phyloP scores from a whole-genome alignment of 2,888 invertebrate species.

The Scaptomyza cyrtandrae region DNA sequence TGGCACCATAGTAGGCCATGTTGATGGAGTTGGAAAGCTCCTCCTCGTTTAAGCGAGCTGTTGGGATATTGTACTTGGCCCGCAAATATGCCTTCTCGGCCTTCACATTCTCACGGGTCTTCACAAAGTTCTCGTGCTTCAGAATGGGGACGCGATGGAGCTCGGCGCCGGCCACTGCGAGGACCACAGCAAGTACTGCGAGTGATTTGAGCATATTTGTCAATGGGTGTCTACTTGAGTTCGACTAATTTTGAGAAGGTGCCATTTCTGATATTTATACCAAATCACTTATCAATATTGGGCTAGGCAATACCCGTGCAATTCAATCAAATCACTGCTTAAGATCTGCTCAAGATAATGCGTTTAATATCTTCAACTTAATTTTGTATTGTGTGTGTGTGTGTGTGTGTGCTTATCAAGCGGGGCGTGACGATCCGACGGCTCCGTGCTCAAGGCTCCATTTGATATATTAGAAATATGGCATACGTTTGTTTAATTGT shows the following conservation, averaged over 20 bases:
- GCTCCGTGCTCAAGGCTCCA: background rate
- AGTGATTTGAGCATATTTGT: constrained; percentile 52
- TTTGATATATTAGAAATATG: background rate
- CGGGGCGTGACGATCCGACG: constrained; percentile 3
- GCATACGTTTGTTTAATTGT: background rate
- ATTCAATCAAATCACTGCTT: constrained; percentile 33
- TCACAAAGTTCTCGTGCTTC: constrained; percentile 56
- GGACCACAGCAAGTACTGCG: constrained; percentile 48
- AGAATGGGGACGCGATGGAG: constrained; percentile 53
- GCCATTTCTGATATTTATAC: constrained; percentile 36
- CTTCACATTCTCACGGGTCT: constrained; percentile 49
- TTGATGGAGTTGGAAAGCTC: constrained; percentile 94
- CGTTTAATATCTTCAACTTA: constrained; percentile 24
- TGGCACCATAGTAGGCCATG: constrained; percentile 98
- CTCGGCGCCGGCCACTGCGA: constrained; percentile 64
- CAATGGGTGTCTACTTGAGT: constrained; percentile 50
- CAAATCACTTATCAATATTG: constrained; percentile 21
- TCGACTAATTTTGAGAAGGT: constrained; percentile 50
- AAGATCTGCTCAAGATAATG: constrained; percentile 37
- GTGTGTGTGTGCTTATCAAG: constrained; percentile 8
- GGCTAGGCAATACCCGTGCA: constrained; percentile 13
- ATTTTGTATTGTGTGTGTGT: background rate
- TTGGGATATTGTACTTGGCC: constrained; percentile 59
- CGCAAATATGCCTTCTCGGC: constrained; percentile 53
- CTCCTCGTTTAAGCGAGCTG: constrained; percentile 55